A percentile compares a stretch with the other conserved stretches of the same genome.
These are phyloP conservation scores for Pocota personata DNA, from an alignment of 2,888 invertebrate genomes.

Conservation along the genomic window DNA sequence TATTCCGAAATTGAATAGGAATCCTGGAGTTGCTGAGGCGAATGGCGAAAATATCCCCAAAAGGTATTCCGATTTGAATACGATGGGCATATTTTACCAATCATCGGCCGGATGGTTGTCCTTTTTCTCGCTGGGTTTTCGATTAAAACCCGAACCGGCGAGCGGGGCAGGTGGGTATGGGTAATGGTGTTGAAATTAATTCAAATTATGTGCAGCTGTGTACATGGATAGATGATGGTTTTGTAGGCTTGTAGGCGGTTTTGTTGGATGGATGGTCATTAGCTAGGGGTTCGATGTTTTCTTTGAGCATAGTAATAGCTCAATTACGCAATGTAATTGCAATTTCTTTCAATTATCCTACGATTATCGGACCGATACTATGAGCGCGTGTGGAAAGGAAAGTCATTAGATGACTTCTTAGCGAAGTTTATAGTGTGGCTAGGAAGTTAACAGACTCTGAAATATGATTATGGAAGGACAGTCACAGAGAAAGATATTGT, in stretches of 20 bases:
- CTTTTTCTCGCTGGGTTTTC: neutral
- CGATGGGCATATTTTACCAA: conserved; percentile 44
- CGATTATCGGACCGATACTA: conserved; percentile 49
- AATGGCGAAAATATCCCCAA: conserved; percentile 19
- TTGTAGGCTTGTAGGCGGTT: neutral
- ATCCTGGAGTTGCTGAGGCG: neutral
- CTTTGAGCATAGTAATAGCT: conserved; percentile 58
- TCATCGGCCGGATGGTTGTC: conserved; percentile 7
- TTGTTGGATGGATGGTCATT: conserved; percentile 37
- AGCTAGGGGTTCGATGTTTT: conserved; percentile 17
- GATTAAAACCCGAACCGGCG: conserved; percentile 20
- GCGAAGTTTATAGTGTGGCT: neutral
- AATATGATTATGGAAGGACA: neutral
- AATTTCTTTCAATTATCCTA: conserved; percentile 56
- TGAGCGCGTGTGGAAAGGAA: neutral
- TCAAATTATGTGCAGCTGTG: conserved; percentile 58
- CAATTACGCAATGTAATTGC: conserved; percentile 68
- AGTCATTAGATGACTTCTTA: neutral
- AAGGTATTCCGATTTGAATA: conserved; percentile 30
- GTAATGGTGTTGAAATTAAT: conserved; percentile 64
- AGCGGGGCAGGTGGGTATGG: conserved; percentile 12
- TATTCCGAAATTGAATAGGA: conserved; percentile 30
- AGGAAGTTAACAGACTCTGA: neutral
- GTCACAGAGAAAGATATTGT: too few species aligned
- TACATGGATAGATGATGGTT: neutral